A percentile compares a stretch with the other conserved stretches of the same genome.
phyloP scores from a whole-genome alignment of 2,888 invertebrate species.

The Itoplectis maculator region DNA sequence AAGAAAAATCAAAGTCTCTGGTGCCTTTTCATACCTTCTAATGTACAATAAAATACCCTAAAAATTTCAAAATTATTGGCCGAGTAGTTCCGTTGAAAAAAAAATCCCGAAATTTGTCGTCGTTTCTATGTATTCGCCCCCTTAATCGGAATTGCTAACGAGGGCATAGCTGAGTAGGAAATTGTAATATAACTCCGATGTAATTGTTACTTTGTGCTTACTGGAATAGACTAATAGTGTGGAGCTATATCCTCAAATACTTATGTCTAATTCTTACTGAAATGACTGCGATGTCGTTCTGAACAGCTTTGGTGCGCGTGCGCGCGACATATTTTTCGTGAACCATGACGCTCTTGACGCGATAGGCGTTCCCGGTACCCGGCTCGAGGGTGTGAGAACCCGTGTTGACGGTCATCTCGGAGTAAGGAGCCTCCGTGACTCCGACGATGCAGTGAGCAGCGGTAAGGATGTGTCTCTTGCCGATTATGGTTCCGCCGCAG shows the following conservation, averaged over 20 bases:
- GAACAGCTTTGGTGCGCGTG: background rate
- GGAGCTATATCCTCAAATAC: background rate
- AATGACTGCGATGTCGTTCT: slow-evolving; percentile 66
- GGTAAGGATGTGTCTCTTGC: slow-evolving; percentile 71
- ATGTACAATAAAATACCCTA: no score
- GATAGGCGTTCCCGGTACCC: slow-evolving; percentile 43
- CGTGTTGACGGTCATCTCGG: slow-evolving; percentile 60
- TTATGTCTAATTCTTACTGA: slow-evolving; percentile 52
- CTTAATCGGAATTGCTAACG: no score
- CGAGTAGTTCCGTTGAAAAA: no score
- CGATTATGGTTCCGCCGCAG: slow-evolving; percentile 75
- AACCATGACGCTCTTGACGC: slow-evolving; percentile 37
- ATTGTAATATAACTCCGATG: no score
- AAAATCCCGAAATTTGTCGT: no score
- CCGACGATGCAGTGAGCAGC: slow-evolving; percentile 75
- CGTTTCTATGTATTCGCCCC: no score
- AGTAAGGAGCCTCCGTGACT: slow-evolving; percentile 29
- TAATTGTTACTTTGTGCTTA: no score
- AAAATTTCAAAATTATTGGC: no score
- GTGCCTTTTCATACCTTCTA: no score
- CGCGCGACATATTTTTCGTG: slow-evolving; percentile 39
- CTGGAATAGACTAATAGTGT: no score
- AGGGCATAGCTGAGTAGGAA: no score
- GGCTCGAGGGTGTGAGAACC: slow-evolving; percentile 50
- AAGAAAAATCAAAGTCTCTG: no score